These are phyloP conservation scores for Eueremaeus valkanovi DNA, from an alignment of 2,888 invertebrate genomes.

Conservation along the genomic window DNA sequence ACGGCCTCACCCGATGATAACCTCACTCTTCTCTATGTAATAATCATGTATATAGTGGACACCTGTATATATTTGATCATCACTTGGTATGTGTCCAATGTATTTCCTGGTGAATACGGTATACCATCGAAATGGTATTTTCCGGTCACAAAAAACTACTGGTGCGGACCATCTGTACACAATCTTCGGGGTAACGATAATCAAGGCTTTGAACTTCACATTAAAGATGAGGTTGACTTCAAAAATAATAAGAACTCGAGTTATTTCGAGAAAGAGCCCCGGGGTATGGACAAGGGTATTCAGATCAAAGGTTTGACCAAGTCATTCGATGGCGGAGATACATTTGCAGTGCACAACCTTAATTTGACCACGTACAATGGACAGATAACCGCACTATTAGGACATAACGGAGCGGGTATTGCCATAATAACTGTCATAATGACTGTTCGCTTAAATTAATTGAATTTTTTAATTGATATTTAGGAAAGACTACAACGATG, in stretches of 20 bases:
- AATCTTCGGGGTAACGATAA: background rate
- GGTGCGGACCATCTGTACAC: constrained; percentile 55
- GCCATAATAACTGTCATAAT: constrained; percentile 64
- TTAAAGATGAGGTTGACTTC: background rate
- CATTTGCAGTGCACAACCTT: constrained; percentile 62
- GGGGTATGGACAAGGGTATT: constrained; percentile 56
- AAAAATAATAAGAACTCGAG: constrained; percentile 51
- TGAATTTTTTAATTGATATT: constrained; percentile 62
- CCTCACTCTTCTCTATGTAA: constrained; percentile 60
- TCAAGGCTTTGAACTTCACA: background rate
- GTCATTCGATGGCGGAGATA: constrained; percentile 50
- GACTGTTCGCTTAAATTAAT: constrained; percentile 72
- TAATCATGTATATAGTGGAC: constrained; percentile 69
- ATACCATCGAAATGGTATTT: constrained; percentile 60
- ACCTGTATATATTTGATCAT: constrained; percentile 56
- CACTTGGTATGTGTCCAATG: constrained; percentile 61
- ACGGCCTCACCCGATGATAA: constrained; percentile 61
- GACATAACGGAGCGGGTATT: constrained; percentile 81
- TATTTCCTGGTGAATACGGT: constrained; percentile 60
- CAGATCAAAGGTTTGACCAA: constrained; percentile 61
- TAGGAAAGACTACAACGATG: constrained; percentile 76
- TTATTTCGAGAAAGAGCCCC: constrained; percentile 58
- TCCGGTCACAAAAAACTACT: constrained; percentile 55
- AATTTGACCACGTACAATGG: constrained; percentile 73
- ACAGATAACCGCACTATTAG: constrained; percentile 78